Evolutionary conservation across 2,113 vertebrate genomes (phyloP).

Genomic region (Nyctereutes procyonoides): DNA sequence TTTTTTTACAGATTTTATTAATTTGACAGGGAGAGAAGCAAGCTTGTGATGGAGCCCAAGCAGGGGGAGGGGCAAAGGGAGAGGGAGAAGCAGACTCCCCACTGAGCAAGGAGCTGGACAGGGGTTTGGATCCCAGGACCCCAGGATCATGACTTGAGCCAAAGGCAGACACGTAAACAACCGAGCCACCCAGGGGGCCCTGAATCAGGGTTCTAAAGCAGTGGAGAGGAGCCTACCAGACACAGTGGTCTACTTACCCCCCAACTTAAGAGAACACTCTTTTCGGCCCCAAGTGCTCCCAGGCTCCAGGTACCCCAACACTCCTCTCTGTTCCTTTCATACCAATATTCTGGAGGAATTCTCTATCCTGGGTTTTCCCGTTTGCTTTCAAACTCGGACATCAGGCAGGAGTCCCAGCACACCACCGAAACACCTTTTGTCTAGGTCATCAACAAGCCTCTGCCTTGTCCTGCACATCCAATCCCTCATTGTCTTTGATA

Average conservation of each 20-base stretch:
- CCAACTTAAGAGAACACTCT: background rate
- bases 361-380: background rate
- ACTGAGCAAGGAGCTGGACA: too few relatives aligned
- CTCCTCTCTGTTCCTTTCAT: background rate
- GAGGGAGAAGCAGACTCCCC: too few relatives aligned
- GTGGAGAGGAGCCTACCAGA: background rate
- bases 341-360: background rate
- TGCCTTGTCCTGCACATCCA: background rate
- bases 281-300: background rate
- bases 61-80: too few relatives aligned
- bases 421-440: background rate
- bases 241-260: background rate
- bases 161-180: too few relatives aligned
- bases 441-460: background rate
- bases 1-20: too few relatives aligned
- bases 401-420: background rate
- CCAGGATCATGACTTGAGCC: too few relatives aligned
- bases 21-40: too few relatives aligned
- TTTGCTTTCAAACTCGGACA: background rate
- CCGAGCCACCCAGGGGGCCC: too few relatives aligned
- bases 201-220: background rate
- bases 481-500: fast-evolving
- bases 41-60: too few relatives aligned
- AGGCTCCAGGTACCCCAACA: background rate
- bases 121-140: too few relatives aligned